Percentiles rank a stretch among this genome's conserved stretches.
These are phyloP conservation scores for Oncorhynchus keta DNA, from an alignment of 2,113 vertebrate genomes.

Conservation along the genomic window DNA sequence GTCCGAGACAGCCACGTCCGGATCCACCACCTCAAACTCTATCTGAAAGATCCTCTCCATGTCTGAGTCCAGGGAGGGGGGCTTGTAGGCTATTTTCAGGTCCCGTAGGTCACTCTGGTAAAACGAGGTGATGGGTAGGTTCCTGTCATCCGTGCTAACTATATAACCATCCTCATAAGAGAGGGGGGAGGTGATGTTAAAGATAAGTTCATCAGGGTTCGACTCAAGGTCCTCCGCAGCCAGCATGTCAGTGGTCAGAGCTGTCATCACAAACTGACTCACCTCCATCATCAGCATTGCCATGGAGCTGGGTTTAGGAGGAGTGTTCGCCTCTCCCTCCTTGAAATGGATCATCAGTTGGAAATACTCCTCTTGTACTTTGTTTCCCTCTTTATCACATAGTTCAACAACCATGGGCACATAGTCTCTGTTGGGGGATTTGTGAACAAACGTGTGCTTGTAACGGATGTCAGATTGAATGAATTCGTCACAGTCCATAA, in stretches of 20 bases:
- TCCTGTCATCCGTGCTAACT: conserved; percentile 92
- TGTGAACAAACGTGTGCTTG: conserved; percentile 78
- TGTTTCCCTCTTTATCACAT: conserved; percentile 72
- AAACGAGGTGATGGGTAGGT: conserved; percentile 89
- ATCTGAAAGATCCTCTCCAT: conserved; percentile 89
- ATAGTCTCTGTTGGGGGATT: conserved; percentile 88
- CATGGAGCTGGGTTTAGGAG: conserved; percentile 90
- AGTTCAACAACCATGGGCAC: conserved; percentile 91
- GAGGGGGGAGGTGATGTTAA: conserved; percentile 88
- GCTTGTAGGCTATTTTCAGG: conserved; percentile 90
- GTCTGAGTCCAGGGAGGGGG: conserved; percentile 83
- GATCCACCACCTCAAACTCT: conserved; percentile 88
- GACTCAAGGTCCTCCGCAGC: conserved; percentile 88
- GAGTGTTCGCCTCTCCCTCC: conserved; percentile 81
- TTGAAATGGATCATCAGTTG: conserved; percentile 87
- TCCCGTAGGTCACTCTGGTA: conserved; percentile 86
- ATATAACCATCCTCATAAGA: conserved; percentile 87
- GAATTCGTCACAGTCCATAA: conserved; percentile 87
- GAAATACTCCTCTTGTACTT: conserved; percentile 88
- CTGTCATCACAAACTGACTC: conserved; percentile 92
- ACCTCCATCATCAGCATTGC: conserved; percentile 98
- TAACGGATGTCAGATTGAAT: conserved; percentile 82
- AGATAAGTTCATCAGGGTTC: conserved; percentile 79
- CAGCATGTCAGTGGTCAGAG: conserved; percentile 90
- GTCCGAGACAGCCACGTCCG: conserved; percentile 87